phyloP scores from a whole-genome alignment of 2,797 vertebrate genomes.

The Phalanger gymnotis region DNA sequence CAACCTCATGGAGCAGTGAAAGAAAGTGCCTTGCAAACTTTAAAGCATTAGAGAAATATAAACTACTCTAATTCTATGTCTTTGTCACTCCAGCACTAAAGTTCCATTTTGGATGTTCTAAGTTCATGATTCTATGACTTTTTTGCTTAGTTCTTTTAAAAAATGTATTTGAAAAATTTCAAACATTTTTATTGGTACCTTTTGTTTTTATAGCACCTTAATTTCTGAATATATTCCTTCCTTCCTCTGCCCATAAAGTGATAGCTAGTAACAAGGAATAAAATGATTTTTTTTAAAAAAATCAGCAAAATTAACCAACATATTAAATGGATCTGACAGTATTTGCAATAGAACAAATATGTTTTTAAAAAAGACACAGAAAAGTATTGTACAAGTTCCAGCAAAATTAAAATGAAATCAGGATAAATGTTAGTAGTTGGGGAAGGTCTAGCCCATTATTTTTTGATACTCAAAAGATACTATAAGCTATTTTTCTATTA shows the following conservation, averaged over 20 bases:
- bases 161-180: not conserved
- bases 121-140: not conserved
- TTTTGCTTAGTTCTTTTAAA: not conserved
- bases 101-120: not conserved
- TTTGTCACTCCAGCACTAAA: not conserved
- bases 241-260: not conserved
- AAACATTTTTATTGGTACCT: not conserved
- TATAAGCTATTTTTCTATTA: conserved; percentile 34
- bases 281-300: not conserved
- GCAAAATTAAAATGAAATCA: not conserved
- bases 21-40: not conserved
- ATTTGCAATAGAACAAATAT: not conserved
- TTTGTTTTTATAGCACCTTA: not conserved
- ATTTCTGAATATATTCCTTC: not conserved
- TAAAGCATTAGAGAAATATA: not conserved
- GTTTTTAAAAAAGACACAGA: not conserved
- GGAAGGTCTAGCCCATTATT: not conserved
- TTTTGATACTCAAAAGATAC: not conserved
- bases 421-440: not conserved
- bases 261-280: not conserved
- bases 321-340: not conserved
- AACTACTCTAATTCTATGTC: not conserved
- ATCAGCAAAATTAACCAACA: not conserved
- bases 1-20: not conserved
- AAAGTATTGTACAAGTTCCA: fast-evolving